These are phyloP conservation scores for Liasis olivaceus DNA, from an alignment of 2,797 vertebrate species.

Conservation along the genomic window DNA sequence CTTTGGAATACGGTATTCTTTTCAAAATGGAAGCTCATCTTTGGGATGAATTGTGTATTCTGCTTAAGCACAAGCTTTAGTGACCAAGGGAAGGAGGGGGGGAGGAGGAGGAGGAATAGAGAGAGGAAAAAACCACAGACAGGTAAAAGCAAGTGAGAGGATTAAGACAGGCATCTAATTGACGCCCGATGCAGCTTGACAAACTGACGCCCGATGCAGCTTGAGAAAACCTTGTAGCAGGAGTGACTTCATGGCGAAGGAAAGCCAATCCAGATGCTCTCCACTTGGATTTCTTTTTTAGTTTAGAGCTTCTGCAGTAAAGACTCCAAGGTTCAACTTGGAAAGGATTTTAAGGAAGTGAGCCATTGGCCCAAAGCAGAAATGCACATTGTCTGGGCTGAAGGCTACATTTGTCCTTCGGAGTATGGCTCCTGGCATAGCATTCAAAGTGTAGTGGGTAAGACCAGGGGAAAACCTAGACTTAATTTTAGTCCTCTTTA, in stretches of 20 bases:
- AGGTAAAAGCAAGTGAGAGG: constrained; percentile 8
- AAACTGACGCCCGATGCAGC: too few relatives aligned
- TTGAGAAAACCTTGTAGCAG: constrained; percentile 47
- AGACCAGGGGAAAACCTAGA: neutral
- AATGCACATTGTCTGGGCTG: neutral
- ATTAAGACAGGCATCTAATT: neutral
- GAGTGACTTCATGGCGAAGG: neutral
- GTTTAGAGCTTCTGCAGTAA: neutral
- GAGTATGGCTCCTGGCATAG: neutral
- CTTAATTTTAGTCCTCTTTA: neutral
- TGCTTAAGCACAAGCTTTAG: neutral
- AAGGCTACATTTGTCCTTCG: neutral
- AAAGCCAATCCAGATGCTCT: neutral
- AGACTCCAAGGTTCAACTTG: neutral
- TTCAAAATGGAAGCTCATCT: constrained; percentile 22
- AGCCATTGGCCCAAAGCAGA: too few relatives aligned
- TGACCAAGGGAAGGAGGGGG: neutral
- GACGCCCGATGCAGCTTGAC: neutral
- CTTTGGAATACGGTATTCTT: constrained; percentile 21
- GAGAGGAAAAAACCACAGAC: neutral
- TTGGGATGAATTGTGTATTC: constrained; percentile 6
- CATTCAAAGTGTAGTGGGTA: neutral
- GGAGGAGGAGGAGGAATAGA: neutral
- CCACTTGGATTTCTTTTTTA: neutral
- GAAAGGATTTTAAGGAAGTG: neutral